Conservation (phyloP, 2,113 vertebrate species). For the Leuciscus idus region DNA sequence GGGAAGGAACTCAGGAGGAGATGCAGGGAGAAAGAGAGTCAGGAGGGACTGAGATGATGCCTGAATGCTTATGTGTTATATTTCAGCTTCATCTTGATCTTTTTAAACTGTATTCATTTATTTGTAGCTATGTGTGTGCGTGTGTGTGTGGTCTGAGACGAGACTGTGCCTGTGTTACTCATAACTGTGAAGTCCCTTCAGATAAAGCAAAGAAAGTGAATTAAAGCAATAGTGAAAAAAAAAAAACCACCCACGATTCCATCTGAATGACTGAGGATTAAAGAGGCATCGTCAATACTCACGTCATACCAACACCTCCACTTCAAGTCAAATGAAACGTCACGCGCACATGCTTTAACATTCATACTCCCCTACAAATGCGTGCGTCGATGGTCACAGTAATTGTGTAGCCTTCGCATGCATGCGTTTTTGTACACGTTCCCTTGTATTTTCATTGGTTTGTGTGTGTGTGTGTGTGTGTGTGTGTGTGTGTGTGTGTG, state of each 20-base stretch:
- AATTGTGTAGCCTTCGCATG: background rate
- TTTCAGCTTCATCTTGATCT: constrained; percentile 5
- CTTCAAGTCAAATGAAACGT: constrained; percentile 15
- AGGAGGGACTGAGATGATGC: background rate
- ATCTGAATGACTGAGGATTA: constrained; percentile 45
- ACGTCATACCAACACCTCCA: constrained; percentile 39
- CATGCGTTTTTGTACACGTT: background rate
- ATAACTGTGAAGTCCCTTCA: constrained; percentile 20
- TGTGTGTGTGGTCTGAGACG: background rate
- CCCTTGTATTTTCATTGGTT: background rate
- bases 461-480: constrained; percentile 6
- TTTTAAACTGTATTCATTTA: background rate
- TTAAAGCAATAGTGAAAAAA: constrained; percentile 18
- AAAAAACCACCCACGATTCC: constrained; percentile 21
- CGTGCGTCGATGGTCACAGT: background rate
- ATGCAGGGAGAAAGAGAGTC: background rate
- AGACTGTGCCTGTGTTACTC: background rate
- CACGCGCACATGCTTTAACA: background rate
- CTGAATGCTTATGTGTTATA: background rate
- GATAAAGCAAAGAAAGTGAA: background rate
- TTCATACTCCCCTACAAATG: background rate
- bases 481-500: constrained; percentile 3
- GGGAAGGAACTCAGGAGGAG: constrained; percentile 8
- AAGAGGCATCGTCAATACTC: constrained; percentile 34
- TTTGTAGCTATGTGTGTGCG: background rate